These are phyloP conservation scores for Cotesia chilonis DNA, from an alignment of 1,140 invertebrate genomes.

Conservation along the genomic window DNA sequence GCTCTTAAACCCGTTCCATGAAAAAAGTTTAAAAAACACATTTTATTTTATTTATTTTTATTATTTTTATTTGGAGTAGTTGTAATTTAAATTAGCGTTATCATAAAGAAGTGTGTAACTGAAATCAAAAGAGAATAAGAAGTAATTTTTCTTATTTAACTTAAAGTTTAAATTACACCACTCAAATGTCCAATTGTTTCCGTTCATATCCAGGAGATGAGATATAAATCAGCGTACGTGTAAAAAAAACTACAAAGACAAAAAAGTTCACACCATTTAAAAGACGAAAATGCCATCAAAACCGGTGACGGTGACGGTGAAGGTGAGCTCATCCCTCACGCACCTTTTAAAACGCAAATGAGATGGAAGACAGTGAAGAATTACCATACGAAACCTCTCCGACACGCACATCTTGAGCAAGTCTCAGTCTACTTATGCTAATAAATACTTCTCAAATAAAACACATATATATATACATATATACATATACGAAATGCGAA, in stretches of 20 bases:
- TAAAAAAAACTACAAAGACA: conserved; percentile 24
- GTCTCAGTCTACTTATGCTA: conserved; percentile 22
- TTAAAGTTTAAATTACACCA: conserved; percentile 20
- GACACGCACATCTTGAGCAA: conserved; percentile 32
- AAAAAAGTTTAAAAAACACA: no score
- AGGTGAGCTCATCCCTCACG: conserved; percentile 30
- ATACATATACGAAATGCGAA: no score
- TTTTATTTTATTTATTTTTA: no score
- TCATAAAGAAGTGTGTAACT: not conserved
- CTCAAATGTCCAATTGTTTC: not conserved
- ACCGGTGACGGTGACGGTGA: conserved; percentile 17
- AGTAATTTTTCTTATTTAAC: no score
- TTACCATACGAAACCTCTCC: conserved; percentile 29
- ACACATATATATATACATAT: not conserved
- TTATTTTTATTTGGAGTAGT: no score
- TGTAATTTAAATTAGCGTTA: no score
- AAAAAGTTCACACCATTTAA: conserved; percentile 38
- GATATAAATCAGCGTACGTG: conserved; percentile 17
- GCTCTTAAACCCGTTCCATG: no score
- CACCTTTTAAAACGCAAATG: conserved; percentile 35
- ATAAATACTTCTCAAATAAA: conserved; percentile 7
- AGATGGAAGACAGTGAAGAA: conserved; percentile 41
- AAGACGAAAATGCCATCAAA: conserved; percentile 37
- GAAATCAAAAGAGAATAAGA: not conserved
- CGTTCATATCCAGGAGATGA: conserved; percentile 16